phyloP scores from a whole-genome alignment of 35 echinoderm and acorn worm species.

The Apostichopus californicus region DNA sequence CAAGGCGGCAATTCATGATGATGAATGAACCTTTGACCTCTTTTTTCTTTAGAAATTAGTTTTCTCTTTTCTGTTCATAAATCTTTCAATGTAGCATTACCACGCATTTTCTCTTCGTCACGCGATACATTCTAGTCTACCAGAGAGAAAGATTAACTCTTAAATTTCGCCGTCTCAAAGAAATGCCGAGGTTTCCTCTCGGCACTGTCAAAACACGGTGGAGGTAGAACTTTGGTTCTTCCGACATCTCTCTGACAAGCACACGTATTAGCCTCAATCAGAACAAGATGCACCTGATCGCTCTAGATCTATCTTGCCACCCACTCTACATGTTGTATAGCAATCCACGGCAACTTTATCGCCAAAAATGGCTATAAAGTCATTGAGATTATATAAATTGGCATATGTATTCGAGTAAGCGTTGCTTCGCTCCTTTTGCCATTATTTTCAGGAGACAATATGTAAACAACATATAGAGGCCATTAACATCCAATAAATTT shows the following conservation, averaged over 20 bases:
- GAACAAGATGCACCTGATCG: slow-evolving; percentile 39
- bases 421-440: too few species aligned
- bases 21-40: not conserved
- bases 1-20: not conserved
- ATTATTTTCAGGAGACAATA: too few species aligned
- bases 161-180: slow-evolving; percentile 13
- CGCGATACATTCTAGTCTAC: slow-evolving; percentile 40
- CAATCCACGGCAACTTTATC: too few species aligned
- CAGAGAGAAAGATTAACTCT: not conserved
- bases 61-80: slow-evolving; percentile 2
- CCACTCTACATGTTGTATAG: too few species aligned
- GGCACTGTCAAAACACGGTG: slow-evolving; percentile 7
- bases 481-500: too few species aligned
- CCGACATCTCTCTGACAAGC: slow-evolving; percentile 23
- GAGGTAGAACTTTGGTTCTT: not conserved
- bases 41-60: not conserved
- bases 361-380: too few species aligned
- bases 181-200: not conserved
- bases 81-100: slow-evolving; percentile 6
- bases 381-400: too few species aligned
- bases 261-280: slow-evolving; percentile 24
- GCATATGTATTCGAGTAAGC: too few species aligned
- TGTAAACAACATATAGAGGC: too few species aligned
- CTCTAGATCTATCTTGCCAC: not conserved
- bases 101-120: slow-evolving; percentile 31